These are phyloP conservation scores for Trichacis sp. DNA, from an alignment of 2,888 invertebrate genomes.

Conservation along the genomic window DNA sequence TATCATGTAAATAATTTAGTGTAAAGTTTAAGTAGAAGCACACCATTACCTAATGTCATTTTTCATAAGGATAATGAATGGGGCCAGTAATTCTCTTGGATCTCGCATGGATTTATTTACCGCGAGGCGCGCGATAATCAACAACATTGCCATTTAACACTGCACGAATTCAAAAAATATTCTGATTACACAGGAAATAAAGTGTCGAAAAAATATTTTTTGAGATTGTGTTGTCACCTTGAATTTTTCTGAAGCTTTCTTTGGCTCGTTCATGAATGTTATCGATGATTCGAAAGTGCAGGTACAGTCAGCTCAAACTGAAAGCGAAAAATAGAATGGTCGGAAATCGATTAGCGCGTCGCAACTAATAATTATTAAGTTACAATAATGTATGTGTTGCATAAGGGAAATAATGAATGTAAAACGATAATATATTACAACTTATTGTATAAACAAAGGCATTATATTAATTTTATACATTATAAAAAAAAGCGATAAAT, in stretches of 20 bases:
- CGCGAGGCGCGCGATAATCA: conserved; percentile 54
- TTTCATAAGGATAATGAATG: conserved; percentile 51
- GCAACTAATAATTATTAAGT: conserved; percentile 63
- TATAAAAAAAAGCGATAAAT: conserved; percentile 37
- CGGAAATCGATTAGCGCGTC: conserved; percentile 54
- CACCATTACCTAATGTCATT: conserved; percentile 31
- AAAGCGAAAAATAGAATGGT: conserved; percentile 6
- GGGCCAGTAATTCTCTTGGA: conserved; percentile 69
- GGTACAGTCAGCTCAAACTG: conserved; percentile 33
- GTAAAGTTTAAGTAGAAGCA: conserved; percentile 25
- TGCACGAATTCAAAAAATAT: no score
- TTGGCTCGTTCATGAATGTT: no score
- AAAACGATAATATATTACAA: conserved; percentile 61
- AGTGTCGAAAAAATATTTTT: no score
- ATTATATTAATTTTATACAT: conserved; percentile 59
- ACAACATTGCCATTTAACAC: conserved; percentile 25
- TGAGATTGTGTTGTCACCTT: no score
- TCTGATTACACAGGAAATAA: no score
- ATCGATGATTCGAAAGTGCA: conserved; percentile 8
- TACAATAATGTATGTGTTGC: conserved; percentile 57
- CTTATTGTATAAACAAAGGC: conserved; percentile 65
- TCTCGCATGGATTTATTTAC: conserved; percentile 67
- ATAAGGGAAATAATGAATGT: conserved; percentile 57
- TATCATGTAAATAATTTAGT: conserved; percentile 36
- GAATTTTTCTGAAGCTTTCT: no score